Evolutionary conservation across 2,113 vertebrate species (phyloP).

Genomic region (Mustelus asterias): DNA sequence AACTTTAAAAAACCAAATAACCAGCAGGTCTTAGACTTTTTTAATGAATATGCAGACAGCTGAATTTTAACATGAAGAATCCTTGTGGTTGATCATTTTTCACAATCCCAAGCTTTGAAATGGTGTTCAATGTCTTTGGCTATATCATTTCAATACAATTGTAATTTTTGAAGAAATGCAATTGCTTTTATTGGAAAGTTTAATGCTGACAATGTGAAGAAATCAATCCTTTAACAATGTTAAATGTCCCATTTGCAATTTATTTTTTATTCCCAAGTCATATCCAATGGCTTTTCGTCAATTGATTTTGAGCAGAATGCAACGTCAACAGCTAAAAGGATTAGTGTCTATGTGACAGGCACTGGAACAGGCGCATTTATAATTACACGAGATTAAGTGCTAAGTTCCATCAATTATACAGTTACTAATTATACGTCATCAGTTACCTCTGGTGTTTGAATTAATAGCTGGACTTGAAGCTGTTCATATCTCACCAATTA

Average conservation of each 20-base stretch:
- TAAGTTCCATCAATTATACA: constrained; percentile 45
- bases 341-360: not conserved
- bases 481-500: constrained; percentile 9
- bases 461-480: constrained; percentile 38
- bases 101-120: not conserved
- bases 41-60: not conserved
- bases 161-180: not conserved
- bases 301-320: not conserved
- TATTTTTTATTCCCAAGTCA: not conserved
- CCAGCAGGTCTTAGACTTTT: not conserved
- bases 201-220: not conserved
- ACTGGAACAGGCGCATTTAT: constrained; percentile 15
- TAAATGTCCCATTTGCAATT: not conserved
- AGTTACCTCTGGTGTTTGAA: constrained; percentile 38
- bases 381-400: constrained; percentile 42
- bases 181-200: not conserved
- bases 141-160: not conserved
- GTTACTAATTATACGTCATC: constrained; percentile 44
- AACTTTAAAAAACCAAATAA: not conserved
- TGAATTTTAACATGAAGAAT: not conserved
- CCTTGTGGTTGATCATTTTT: not conserved
- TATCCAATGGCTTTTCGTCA: not conserved
- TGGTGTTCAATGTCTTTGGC: not conserved
- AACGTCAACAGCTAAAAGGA: not conserved
- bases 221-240: not conserved